Percentiles rank a stretch among this genome's conserved stretches.
Evolutionary conservation across 2,888 invertebrate species (phyloP).

Genomic region (Cheilosia scutellata): DNA sequence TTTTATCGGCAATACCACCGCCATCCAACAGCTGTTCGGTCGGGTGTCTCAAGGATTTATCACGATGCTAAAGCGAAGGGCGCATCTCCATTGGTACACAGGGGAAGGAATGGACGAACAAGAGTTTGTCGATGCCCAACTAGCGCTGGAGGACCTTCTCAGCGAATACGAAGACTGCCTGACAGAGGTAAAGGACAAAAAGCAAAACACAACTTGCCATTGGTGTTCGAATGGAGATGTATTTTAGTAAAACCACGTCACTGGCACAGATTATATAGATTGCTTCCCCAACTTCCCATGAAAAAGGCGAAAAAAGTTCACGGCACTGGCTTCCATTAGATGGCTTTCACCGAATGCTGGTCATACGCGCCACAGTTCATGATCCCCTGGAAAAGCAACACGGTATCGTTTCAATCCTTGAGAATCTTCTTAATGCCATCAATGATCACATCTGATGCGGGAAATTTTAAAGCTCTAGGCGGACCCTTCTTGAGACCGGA

Average conservation of each 20-base stretch:
- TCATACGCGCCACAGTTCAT: slow-evolving; percentile 75
- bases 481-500: slow-evolving; percentile 81
- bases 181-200: neutral
- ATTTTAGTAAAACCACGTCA: slow-evolving; percentile 3
- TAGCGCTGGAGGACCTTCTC: slow-evolving; percentile 90
- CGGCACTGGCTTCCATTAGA: slow-evolving; percentile 72
- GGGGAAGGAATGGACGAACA: slow-evolving; percentile 95
- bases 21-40: slow-evolving; percentile 92
- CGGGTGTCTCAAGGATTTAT: slow-evolving; percentile 91
- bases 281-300: slow-evolving; percentile 14
- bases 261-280: neutral
- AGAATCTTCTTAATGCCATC: slow-evolving; percentile 63
- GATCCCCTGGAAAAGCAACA: neutral
- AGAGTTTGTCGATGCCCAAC: slow-evolving; percentile 93
- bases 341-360: slow-evolving; percentile 77
- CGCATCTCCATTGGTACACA: slow-evolving; percentile 94
- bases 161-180: slow-evolving; percentile 86
- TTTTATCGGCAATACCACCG: slow-evolving; percentile 93
- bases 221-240: slow-evolving; percentile 41
- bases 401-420: neutral
- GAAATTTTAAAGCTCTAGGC: slow-evolving; percentile 82
- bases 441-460: slow-evolving; percentile 78
- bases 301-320: slow-evolving; percentile 67
- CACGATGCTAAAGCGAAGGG: slow-evolving; percentile 92
- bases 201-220: slow-evolving; percentile 23